Conservation (phyloP, 2,888 invertebrate genomes). For the Suillia variegata region DNA sequence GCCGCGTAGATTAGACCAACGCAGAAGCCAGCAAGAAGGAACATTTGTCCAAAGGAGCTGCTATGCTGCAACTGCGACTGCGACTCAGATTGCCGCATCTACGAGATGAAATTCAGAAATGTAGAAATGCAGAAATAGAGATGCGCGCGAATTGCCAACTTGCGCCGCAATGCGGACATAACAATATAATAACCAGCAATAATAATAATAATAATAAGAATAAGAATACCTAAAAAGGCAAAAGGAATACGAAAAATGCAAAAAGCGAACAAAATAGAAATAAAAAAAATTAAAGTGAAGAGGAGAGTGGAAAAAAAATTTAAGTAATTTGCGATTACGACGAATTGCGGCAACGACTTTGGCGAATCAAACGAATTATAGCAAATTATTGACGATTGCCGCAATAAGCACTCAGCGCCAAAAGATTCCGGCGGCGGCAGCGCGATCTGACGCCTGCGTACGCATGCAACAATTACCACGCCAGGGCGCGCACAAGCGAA, state of each 20-base stretch:
- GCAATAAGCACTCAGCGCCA: not conserved
- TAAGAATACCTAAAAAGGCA: not conserved
- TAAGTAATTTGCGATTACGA: conserved; percentile 47
- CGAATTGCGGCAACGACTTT: not conserved
- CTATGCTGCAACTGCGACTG: too few species aligned
- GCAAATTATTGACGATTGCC: not conserved
- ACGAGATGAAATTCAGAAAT: too few species aligned
- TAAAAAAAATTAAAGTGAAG: conserved; percentile 12
- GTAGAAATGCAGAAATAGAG: conserved; percentile 14
- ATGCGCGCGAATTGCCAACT: too few species aligned
- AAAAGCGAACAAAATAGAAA: conserved; percentile 18
- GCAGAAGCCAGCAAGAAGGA: not conserved
- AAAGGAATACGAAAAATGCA: not conserved
- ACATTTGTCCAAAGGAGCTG: not conserved
- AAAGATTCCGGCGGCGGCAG: not conserved
- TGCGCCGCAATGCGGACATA: conserved; percentile 41
- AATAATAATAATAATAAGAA: conserved; percentile 39
- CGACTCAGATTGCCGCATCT: too few species aligned
- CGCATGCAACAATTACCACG: conserved; percentile 21
- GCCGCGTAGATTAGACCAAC: not conserved
- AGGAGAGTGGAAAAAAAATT: conserved; percentile 30
- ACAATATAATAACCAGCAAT: conserved; percentile 41
- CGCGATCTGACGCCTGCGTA: too few species aligned
- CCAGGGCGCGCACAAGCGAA: not conserved
- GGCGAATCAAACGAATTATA: not conserved